Base-by-base conservation (phyloP, 2,113 vertebrate species). In the Oenanthe oenanthe region DNA sequence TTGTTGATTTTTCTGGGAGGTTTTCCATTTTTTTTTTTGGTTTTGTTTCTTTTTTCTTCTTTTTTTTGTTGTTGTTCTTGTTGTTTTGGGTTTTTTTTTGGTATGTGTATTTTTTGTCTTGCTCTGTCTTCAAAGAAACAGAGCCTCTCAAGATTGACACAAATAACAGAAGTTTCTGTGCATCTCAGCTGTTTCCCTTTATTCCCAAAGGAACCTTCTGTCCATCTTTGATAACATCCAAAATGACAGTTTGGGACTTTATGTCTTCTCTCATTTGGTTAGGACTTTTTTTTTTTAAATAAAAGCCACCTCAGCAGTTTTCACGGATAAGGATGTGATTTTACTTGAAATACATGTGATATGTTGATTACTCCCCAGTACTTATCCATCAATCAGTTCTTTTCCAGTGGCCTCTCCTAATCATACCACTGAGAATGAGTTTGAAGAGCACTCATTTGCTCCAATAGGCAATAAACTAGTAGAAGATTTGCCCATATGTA, bases 221-320 rank as follows among this genome's bases (percentile, higher is more conserved):
- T 50, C 21, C 7, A 2, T 38, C 43, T 75, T 79, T 57, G 21
- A 48, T 40, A 60, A 65, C 12, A 71, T 58, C 20, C 10, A 38
- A 73, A 91, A 92, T 53, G 28, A 56, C 56, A 73, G 54, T 16
- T 81, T 65, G 34, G 12, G 6, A 85, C 21, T 70, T 73, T 7
- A 60, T 11, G 8, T 36, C 6, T 68, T 66, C 19, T 65, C 9
- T 80, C 3, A 7, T 84, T 84, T 45, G 16, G 13, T 51, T 62
- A 11, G 8, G 5, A 2, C 0, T 42, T 34, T 38, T 51, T 51
- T 48, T 50, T 26, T 6, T 13, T 16, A 21, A 9, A 4, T 20
- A 14, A 51, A 73, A 58, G 12, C 7, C 17, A 70, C 22, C 45
- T 89, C 25, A 76, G n/a, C 25, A 45, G 45, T n/a, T 28, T 57